Evolutionary conservation across 2,797 vertebrate species (phyloP).

Genomic region (Onychomys arenicola): DNA sequence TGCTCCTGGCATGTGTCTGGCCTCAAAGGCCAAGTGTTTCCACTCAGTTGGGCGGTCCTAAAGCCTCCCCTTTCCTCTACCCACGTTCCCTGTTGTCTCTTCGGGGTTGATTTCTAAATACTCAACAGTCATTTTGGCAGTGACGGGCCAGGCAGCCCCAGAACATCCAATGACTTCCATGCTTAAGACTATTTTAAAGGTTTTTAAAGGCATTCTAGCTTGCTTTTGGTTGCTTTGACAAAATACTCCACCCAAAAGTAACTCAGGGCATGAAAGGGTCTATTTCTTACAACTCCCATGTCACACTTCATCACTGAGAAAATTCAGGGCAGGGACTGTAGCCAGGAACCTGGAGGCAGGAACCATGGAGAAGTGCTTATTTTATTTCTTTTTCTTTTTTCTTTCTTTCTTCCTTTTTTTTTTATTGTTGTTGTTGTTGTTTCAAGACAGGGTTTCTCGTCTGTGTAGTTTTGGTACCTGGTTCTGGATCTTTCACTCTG

Average conservation of each 20-base stretch:
- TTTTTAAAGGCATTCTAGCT: not conserved
- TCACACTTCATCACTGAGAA: not conserved
- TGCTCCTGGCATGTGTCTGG: not conserved
- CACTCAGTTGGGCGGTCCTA: not conserved
- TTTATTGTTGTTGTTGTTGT: too few species aligned
- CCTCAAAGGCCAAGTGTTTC: constrained; percentile 60
- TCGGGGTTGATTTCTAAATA: constrained; percentile 42
- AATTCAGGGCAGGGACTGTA: not conserved
- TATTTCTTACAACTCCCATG: not conserved
- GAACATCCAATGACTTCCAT: not conserved
- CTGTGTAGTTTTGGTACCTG: too few species aligned
- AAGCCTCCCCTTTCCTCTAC: not conserved
- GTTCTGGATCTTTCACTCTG: too few species aligned
- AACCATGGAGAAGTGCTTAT: too few species aligned
- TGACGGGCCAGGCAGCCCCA: not conserved
- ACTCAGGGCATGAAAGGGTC: too few species aligned
- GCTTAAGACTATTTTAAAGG: not conserved
- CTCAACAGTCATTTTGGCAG: constrained; percentile 2
- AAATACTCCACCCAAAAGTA: not conserved
- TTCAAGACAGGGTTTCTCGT: too few species aligned
- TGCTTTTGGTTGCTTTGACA: not conserved
- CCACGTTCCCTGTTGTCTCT: not conserved
- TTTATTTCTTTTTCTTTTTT: too few species aligned
- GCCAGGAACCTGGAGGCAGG: not conserved
- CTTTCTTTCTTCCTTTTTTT: too few species aligned